phyloP scores from a whole-genome alignment of 2,113 vertebrate genomes.

The Pteropus alecto region DNA sequence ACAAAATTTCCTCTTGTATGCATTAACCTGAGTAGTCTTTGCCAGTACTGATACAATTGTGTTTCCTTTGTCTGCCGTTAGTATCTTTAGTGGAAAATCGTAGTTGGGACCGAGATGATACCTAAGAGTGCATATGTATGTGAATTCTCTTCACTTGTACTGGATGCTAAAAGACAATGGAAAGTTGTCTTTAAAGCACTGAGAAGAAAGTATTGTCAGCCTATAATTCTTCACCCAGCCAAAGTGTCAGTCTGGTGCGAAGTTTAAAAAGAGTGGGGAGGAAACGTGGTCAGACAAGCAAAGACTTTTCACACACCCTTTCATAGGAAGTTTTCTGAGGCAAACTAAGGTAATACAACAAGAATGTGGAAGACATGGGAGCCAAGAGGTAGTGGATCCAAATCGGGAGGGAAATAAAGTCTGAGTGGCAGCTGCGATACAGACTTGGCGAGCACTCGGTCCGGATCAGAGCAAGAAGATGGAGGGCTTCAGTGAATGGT shows the following conservation, averaged over 20 bases:
- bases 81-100: neutral
- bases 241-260: neutral
- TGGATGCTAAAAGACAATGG: neutral
- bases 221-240: neutral
- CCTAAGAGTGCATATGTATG: neutral
- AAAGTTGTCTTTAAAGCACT: neutral
- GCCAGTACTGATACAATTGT: neutral
- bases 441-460: neutral
- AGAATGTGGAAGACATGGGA: neutral
- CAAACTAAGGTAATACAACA: neutral
- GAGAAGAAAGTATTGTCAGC: neutral
- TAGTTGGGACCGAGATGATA: neutral
- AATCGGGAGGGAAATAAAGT: neutral
- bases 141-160: neutral
- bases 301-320: neutral
- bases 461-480: neutral
- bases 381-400: neutral
- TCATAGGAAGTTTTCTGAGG: neutral
- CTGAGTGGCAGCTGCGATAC: neutral
- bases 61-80: neutral
- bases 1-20: neutral
- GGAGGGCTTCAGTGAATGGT: neutral
- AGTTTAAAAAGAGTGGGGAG: neutral
- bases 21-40: neutral
- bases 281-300: neutral